A percentile compares a stretch with the other conserved stretches of the same genome.
Conservation (phyloP, 2,888 invertebrate species). For the Volucella inflata region DNA sequence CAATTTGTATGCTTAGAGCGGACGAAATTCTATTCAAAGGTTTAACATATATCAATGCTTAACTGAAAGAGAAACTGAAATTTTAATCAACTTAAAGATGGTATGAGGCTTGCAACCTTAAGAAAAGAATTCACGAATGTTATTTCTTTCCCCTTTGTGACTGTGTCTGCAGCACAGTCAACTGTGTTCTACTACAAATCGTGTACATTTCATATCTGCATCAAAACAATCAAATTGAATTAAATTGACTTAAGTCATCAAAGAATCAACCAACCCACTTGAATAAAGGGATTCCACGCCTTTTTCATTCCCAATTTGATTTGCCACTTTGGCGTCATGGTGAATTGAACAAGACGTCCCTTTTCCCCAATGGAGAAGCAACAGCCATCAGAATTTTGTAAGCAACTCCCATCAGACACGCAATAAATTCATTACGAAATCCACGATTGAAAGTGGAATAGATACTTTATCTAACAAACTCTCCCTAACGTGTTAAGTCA, state of each 20-base stretch:
- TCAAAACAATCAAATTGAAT: not conserved
- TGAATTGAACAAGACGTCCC: conserved; percentile 10
- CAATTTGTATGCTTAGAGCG: too few relatives aligned
- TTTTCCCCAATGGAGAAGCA: not conserved
- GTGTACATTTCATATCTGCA: not conserved
- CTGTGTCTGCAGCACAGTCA: too few relatives aligned
- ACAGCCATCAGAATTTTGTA: conserved; percentile 6
- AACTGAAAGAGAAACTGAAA: too few relatives aligned
- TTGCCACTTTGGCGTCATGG: conserved; percentile 6
- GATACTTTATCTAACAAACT: conserved; percentile 29
- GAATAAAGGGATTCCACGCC: not conserved
- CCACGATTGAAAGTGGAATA: conserved; percentile 2
- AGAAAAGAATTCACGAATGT: too few relatives aligned
- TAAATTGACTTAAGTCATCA: conserved; percentile 6
- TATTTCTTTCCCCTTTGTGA: too few relatives aligned
- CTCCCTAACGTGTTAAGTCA: conserved; percentile 25
- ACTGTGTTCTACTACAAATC: too few relatives aligned
- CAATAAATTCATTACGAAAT: conserved; percentile 42
- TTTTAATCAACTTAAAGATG: too few relatives aligned
- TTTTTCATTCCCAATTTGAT: conserved; percentile 1
- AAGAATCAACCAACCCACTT: not conserved
- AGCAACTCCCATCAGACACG: conserved; percentile 24
- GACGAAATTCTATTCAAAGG: too few relatives aligned
- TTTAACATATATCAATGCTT: too few relatives aligned
- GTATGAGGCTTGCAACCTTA: too few relatives aligned